A percentile compares a stretch with the other conserved stretches of the same genome.
Conservation (phyloP, 2,888 invertebrate species). For the Melanargia galathea region DNA sequence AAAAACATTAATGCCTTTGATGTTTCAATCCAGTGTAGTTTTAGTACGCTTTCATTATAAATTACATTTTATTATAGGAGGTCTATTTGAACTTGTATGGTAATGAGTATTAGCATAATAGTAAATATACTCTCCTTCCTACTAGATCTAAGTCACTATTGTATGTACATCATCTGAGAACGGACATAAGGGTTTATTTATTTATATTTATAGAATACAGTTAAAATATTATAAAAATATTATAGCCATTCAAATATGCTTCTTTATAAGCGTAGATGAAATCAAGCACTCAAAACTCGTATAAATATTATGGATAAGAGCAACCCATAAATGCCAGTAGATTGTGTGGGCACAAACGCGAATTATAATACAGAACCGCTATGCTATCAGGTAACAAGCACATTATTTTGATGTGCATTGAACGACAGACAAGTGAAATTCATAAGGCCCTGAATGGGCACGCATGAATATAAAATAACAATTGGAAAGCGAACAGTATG, state of each 20-base stretch:
- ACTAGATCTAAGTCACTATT: too few species aligned
- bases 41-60: too few species aligned
- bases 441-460: constrained; percentile 46
- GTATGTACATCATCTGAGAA: too few species aligned
- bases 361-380: constrained; percentile 29
- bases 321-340: constrained; percentile 14
- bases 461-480: constrained; percentile 48
- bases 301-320: neutral
- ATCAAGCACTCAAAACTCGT: constrained; percentile 3
- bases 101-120: too few species aligned
- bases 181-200: too few species aligned
- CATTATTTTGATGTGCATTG: constrained; percentile 31
- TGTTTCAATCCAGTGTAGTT: too few species aligned
- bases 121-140: too few species aligned
- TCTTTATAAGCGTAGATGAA: neutral
- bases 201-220: neutral
- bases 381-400: constrained; percentile 23
- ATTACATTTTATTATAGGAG: too few species aligned
- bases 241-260: neutral
- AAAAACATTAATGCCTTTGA: too few species aligned
- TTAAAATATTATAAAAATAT: neutral
- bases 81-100: too few species aligned
- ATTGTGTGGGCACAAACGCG: constrained; percentile 32
- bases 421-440: constrained; percentile 46
- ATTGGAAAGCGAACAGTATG: constrained; percentile 52